Conservation (phyloP, 2,113 vertebrate genomes). For the Cardinalis cardinalis region DNA sequence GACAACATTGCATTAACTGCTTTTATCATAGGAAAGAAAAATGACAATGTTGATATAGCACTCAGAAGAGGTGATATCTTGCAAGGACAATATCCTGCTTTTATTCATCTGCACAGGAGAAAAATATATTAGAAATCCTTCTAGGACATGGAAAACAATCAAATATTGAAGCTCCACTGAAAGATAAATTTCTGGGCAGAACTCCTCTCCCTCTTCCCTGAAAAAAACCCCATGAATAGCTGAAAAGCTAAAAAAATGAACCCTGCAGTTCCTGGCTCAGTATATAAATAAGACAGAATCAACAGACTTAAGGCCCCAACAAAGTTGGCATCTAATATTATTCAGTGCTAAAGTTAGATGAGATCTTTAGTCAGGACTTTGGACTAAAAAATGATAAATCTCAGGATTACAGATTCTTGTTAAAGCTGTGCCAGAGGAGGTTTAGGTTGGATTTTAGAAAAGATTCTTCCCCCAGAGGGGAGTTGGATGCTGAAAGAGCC, state of each 20-base stretch:
- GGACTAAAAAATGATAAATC: not conserved
- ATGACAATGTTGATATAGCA: not conserved
- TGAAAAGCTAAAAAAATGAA: not conserved
- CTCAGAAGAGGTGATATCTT: not conserved
- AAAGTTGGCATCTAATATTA: not conserved
- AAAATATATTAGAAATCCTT: not conserved
- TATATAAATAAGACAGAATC: not conserved
- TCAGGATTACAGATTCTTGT: not conserved
- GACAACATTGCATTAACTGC: not conserved
- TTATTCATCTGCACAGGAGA: not conserved
- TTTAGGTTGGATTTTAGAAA: not conserved
- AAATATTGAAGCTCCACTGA: not conserved
- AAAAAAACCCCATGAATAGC: not conserved
- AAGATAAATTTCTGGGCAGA: not conserved
- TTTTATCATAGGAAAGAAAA: slow-evolving; percentile 1
- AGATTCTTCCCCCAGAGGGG: not conserved
- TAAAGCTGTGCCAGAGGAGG: not conserved
- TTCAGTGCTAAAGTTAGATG: not conserved
- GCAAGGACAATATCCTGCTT: not conserved
- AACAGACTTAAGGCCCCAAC: not conserved
- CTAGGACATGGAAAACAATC: not conserved
- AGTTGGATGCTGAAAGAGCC: not conserved
- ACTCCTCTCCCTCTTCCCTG: not conserved
- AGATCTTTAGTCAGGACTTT: not conserved
- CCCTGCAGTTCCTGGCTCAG: not conserved